Evolutionary conservation across 2,797 vertebrate genomes (phyloP), one percentile per base, ranked within the genome.

Genomic region (Momotus momota): DNA sequence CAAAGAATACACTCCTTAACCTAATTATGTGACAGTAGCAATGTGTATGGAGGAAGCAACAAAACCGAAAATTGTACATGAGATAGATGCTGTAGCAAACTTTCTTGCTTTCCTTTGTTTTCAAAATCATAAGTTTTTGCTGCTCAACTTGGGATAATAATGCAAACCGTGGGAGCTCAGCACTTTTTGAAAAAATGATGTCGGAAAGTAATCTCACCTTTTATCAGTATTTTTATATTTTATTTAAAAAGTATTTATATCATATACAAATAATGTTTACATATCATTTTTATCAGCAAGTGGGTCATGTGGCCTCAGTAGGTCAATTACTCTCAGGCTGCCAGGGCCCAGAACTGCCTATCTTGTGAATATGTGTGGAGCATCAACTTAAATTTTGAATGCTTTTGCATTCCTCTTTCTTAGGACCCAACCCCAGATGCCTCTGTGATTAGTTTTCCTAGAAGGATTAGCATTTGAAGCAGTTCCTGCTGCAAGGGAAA

Each of bases 21-120:
- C 46, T 83, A 58, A 81, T 88, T 88, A 35, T 41, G 88, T 86
- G 51, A 88, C 35, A 70, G 40, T 22, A 84, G 35, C 33, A 54
- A 79, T 4, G 43, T 55, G 49, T 61, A 83, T 16, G 60, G 75
- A 85, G 73, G 46, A 93, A 88, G 51, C 4, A 94, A 69, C 55
- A 86, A 66, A 88, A 84, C 15, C 81, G 73, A 81, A 93, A 93
- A 91, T 91, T 81, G 66, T 77, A 88, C 0, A 0, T 77, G 51
- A 16, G 12, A 25, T 72, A 83, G 33, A 69, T 38, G 21, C 26
- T 58, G 52, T 58, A 77, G 75, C 62, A 25, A 83, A 72, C 35
- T 70, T 69, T 54, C 57, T 79, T 93, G 31, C 22, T 83, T 88
- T 79, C 25, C 17, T 86, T 80, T 74, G 38, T 71, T 92, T 86